These are phyloP conservation scores for Holothuria scabra DNA, from an alignment of 53 echinoderm and acorn worm species.

Conservation along the genomic window DNA sequence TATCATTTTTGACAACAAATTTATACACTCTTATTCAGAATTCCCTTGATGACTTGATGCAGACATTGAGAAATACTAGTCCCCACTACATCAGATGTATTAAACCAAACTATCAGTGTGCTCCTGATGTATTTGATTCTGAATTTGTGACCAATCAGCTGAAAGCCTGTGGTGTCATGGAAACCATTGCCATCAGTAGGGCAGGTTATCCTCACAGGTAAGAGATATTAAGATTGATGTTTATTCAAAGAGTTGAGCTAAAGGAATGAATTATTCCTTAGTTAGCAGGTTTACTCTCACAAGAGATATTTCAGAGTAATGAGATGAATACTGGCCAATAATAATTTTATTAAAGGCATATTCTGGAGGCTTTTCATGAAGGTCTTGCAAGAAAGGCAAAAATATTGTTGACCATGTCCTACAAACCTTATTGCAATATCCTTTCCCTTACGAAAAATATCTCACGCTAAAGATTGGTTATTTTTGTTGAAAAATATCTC, in stretches of 20 bases:
- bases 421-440: too few species aligned
- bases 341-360: too few species aligned
- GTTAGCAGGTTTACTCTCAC: too few species aligned
- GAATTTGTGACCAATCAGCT: conserved; percentile 80
- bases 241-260: too few species aligned
- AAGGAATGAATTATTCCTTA: too few species aligned
- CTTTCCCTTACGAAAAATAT: too few species aligned
- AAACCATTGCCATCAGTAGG: conserved; percentile 86
- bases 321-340: too few species aligned
- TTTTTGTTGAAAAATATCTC: too few species aligned
- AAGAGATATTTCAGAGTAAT: neutral
- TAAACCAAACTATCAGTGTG: conserved; percentile 79
- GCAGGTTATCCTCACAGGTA: conserved; percentile 92
- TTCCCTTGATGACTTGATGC: conserved; percentile 82
- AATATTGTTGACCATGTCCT: too few species aligned
- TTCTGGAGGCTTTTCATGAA: too few species aligned
- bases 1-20: neutral
- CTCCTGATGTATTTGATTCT: conserved; percentile 72
- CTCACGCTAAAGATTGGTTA: too few species aligned
- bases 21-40: conserved; percentile 50
- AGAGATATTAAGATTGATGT: conserved; percentile 6
- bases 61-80: conserved; percentile 68
- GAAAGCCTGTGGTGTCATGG: conserved; percentile 94
- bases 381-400: too few species aligned
- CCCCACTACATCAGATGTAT: conserved; percentile 86